These are phyloP conservation scores for Drepana arcuata DNA, from an alignment of 1,140 invertebrate genomes.

Conservation along the genomic window DNA sequence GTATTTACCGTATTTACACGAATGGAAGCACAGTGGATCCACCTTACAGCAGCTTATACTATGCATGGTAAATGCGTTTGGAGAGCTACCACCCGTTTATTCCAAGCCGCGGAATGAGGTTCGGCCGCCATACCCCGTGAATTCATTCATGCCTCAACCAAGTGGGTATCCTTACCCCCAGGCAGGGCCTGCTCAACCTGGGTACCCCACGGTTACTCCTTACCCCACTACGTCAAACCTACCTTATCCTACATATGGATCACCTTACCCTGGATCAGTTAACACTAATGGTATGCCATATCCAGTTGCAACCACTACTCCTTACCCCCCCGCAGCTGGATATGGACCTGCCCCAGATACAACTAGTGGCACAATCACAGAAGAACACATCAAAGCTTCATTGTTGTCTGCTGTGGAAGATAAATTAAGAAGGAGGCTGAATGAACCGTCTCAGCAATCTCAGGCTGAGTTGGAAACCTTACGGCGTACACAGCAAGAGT, in stretches of 20 bases:
- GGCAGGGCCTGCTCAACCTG: conserved; percentile 33
- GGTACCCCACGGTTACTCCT: conserved; percentile 53
- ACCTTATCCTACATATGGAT: conserved; percentile 53
- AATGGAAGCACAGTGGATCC: conserved; percentile 90
- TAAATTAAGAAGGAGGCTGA: conserved; percentile 88
- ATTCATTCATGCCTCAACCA: conserved; percentile 78
- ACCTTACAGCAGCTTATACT: conserved; percentile 90
- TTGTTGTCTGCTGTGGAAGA: conserved; percentile 96
- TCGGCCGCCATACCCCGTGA: conserved; percentile 76
- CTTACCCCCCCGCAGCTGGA: conserved; percentile 59
- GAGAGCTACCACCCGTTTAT: conserved; percentile 96
- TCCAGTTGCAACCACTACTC: conserved; percentile 37
- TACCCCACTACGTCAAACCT: conserved; percentile 48
- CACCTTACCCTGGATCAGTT: conserved; percentile 48
- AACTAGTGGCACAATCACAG: conserved; percentile 87
- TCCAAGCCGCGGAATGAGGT: conserved; percentile 75
- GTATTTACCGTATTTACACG: conserved; percentile 96
- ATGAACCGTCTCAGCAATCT: conserved; percentile 91
- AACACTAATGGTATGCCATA: conserved; percentile 43
- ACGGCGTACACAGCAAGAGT: conserved; percentile 89
- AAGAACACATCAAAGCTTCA: conserved; percentile 95
- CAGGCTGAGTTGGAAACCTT: conserved; percentile 94
- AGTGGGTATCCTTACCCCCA: conserved; percentile 50
- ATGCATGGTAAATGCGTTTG: conserved; percentile 94
- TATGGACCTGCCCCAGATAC: conserved; percentile 54